A percentile compares a stretch with the other conserved stretches of the same genome.
These are phyloP conservation scores for Dicrurus megarhynchus DNA, from an alignment of 2,113 vertebrate genomes.

Conservation along the genomic window DNA sequence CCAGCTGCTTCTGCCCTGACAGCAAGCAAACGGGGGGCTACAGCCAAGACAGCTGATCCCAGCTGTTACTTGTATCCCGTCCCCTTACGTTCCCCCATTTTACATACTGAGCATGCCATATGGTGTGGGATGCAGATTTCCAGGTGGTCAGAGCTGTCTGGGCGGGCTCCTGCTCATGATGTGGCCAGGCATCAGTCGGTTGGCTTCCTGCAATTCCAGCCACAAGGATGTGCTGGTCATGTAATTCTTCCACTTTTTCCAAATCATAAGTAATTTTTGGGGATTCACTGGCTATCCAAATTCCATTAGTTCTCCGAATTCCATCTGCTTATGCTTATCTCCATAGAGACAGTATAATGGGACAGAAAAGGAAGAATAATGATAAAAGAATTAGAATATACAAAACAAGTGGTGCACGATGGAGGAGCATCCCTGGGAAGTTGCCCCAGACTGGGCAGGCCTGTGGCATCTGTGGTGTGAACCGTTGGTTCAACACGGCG, in stretches of 20 bases:
- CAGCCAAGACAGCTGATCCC: background rate
- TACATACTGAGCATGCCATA: background rate
- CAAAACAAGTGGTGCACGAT: background rate
- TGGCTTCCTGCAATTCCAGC: background rate
- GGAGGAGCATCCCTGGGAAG: background rate
- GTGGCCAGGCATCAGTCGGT: background rate
- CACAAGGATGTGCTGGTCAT: too few relatives aligned
- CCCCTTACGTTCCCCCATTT: accelerated
- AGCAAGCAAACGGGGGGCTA: too few relatives aligned
- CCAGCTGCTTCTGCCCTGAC: background rate
- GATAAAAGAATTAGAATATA: too few relatives aligned
- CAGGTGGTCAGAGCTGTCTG: background rate
- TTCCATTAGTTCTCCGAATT: background rate
- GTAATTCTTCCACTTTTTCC: background rate
- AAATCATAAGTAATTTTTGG: background rate
- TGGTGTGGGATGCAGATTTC: background rate
- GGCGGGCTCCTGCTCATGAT: background rate
- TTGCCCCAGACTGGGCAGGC: too few relatives aligned
- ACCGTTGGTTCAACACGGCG: background rate
- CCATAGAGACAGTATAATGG: too few relatives aligned
- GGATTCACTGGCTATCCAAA: background rate
- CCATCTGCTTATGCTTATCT: background rate
- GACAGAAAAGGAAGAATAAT: background rate
- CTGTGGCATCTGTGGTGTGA: background rate
- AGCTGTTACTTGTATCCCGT: background rate